Evolutionary conservation across 1,140 invertebrate genomes (phyloP).

Genomic region (Pristionchus pacificus): DNA sequence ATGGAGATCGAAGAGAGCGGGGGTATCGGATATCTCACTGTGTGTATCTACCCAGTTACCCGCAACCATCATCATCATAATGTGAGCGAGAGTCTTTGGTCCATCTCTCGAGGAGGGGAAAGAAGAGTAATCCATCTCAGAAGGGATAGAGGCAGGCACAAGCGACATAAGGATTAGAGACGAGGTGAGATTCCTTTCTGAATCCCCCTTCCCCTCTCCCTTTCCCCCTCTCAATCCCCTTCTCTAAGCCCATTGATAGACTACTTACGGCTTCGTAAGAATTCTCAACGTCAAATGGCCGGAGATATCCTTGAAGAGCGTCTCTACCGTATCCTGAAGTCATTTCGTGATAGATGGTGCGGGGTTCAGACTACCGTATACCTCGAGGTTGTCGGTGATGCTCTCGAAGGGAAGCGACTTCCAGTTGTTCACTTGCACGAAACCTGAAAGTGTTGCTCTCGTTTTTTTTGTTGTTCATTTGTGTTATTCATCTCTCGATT

Average conservation of each 20-base stretch:
- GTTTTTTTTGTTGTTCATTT: constrained; percentile 1
- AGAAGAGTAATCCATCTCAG: no score
- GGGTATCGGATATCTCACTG: no score
- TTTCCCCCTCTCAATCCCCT: neutral
- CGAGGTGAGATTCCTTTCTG: no score
- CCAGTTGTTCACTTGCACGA: constrained; percentile 42
- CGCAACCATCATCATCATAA: no score
- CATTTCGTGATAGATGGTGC: no score
- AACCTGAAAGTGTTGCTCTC: constrained; percentile 24
- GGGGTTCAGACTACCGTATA: no score
- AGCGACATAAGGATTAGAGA: no score
- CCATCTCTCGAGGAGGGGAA: no score
- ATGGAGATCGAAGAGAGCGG: no score
- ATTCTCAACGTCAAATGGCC: constrained; percentile 37
- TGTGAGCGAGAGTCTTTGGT: no score
- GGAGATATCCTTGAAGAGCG: constrained; percentile 37
- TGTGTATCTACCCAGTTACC: no score
- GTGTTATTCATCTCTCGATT: constrained; percentile 5
- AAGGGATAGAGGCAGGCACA: no score
- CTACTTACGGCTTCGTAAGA: constrained; percentile 40
- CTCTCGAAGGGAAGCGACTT: constrained; percentile 37
- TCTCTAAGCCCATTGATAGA: constrained; percentile 7
- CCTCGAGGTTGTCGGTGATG: constrained; percentile 37
- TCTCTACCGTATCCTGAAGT: constrained; percentile 27
- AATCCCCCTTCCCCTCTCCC: constrained; percentile 2